Base-by-base conservation (phyloP, 2,797 vertebrate genomes). In the Dendrocincla tyrannina region DNA sequence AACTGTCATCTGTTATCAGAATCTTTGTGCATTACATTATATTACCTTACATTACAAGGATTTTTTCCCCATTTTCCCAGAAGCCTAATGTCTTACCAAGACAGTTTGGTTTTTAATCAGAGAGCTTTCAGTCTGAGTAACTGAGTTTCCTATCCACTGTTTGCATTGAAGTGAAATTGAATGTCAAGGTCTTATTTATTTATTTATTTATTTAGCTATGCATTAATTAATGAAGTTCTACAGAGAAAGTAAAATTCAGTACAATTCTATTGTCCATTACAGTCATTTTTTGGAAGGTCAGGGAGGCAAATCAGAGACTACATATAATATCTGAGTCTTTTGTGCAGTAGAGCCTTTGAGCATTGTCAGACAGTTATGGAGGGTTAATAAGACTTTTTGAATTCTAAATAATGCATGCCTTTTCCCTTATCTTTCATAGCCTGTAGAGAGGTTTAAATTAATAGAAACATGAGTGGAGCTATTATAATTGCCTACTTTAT, bases 351-450 rank as follows among this genome's bases (percentile, higher is more conserved):
- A 44, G 37, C n/a, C 66, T 92, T 93, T 91, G 69, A 78, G 53
- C n/a, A 46, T 58, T 84, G 12, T 62, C 76, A 88, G 84, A 72
- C 6, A 81, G 76, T 70, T 90, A 66, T 19, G 28, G 88, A 95
- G 94, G 82, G 55, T 93, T 96, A 96, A 91, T 93, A 96, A 88
- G 76, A 69, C n/a, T 73, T 91, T 91, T 79, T 86, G 4, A 90
- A 85, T 82, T 80, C 76, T 76, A 76, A 90, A 94, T 80, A 93
- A 91, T 67, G 13, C 41, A 41, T 81, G 82, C 62, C 88, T 84
- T 86, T 32, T 2, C 32, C 35, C 59, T 91, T 94, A 88, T 96
- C 73, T 93, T 89, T 83, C 32, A 39, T 44, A 73, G 25, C 35
- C 28, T 81, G 69, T 56, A 63, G 55, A 88, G 76, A 91, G 47